Evolutionary conservation across 2,113 vertebrate genomes (phyloP), one percentile per base, ranked within the genome.

Genomic region (Chaenocephalus aceratus): DNA sequence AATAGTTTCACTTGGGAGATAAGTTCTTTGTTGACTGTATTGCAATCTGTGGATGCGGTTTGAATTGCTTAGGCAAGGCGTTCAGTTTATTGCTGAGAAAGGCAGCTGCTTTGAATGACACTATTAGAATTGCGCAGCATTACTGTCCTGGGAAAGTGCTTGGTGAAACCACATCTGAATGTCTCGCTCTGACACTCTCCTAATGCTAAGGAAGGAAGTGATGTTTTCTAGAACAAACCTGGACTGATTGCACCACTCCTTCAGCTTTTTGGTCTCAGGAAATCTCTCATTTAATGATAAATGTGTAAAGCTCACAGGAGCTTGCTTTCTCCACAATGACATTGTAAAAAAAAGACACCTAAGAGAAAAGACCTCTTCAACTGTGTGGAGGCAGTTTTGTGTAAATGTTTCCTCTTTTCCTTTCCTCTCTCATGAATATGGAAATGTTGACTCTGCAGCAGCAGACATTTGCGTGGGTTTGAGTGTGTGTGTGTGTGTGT

Each of bases 191-290:
- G 86, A 92, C 87, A 89, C 92, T 76, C 63, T 86, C 71, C 86
- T 84, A 75, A 86, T 72, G 69, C 73, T 86, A 77, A 90, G 92
- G 92, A 91, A 94, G 93, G 93, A 94, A 94, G 89, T 73, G 88
- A 91, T 88, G 91, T 86, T 91, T 84, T 86, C 84, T 86, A 53
- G 89, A 93, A 94, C 92, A 94, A 93, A 94, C 92, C 93, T 93
- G 88, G 86, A 87, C 89, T 94, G 92, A 94, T 94, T 94, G 90
- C 91, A 87, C 73, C 88, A 89, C 94, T 94, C 87, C 88, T 89
- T 86, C 74, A 49, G 82, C 84, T 83, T 89, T 84, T 87, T 86
- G 84, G 66, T 88, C 76, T 87, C 76, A 83, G 86, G 83, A 89
- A 93, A 92, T 82, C 88, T 92, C 89, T 89, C 78, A 83, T 88